Conservation (phyloP, 2,888 invertebrate genomes). For the Eupsilia transversa region DNA sequence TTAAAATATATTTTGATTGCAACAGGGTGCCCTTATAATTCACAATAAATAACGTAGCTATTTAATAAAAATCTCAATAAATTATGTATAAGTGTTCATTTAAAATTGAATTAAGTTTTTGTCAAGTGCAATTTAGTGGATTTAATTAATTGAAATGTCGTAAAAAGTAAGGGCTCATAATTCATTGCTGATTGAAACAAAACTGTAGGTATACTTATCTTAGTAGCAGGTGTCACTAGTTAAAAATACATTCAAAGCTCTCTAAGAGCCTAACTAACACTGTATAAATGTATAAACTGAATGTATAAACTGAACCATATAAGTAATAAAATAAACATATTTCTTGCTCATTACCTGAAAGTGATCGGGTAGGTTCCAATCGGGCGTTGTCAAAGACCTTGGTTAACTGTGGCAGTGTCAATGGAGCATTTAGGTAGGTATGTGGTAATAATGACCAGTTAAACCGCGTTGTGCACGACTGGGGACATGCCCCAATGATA, state of each 20-base stretch:
- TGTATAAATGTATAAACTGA: constrained; percentile 28
- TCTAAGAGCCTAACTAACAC: neutral
- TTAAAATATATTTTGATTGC: neutral
- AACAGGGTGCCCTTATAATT: neutral
- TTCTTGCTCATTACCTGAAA: constrained; percentile 77
- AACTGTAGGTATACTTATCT: neutral
- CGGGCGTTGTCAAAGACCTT: constrained; percentile 78
- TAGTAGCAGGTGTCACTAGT: neutral
- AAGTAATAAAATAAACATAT: constrained; percentile 60
- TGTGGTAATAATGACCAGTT: constrained; percentile 73
- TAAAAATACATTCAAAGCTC: constrained; percentile 6
- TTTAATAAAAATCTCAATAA: constrained; percentile 9
- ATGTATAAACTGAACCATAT: constrained; percentile 27
- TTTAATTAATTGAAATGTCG: constrained; percentile 13
- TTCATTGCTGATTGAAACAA: constrained; percentile 10
- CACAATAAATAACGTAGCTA: neutral
- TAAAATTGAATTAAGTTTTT: constrained; percentile 48
- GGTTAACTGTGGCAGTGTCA: constrained; percentile 75
- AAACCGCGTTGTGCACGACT: constrained; percentile 60
- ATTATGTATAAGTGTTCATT: constrained; percentile 23
- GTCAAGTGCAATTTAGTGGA: constrained; percentile 22
- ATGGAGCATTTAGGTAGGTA: constrained; percentile 71
- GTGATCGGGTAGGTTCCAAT: constrained; percentile 70
- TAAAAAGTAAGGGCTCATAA: constrained; percentile 13
- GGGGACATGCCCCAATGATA: constrained; percentile 29